Evolutionary conservation across 2,113 vertebrate genomes (phyloP), one percentile per base, ranked within the genome.

Genomic region (Orycteropus afer): DNA sequence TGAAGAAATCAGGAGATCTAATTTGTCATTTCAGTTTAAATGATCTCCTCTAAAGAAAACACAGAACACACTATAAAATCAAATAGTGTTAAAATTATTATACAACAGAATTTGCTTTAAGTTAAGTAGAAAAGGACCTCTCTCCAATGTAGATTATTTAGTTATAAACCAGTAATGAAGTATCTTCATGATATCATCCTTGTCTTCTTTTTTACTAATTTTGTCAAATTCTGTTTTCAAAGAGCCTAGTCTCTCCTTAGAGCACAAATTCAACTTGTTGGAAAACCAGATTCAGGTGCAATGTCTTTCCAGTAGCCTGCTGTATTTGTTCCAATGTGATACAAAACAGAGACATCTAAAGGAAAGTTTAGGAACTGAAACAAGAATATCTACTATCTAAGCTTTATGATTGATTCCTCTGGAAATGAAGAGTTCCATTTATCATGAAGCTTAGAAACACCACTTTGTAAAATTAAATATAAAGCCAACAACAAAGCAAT

Each of bases 171-270:
- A 84, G 37, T 71, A 76, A 73, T 80, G 53, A 90, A 3, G 0
- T 67, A 83, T 92, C 91, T 29, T 0, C 1, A 29, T 95, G 92
- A 65, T 80, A 79, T 32, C 86, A 93, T 90, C 76, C 77, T 6
- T 53, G 93, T 77, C 97, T 93, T 97, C 96, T 95, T 92, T 92
- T 96, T 95, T 76, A 97, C 96, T 97, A 92, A 86, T 92, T 97
- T 96, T 93, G 81, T 95, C 77, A 34, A 73, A 51, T 57, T 40
- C 37, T 86, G 0, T 96, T 97, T 97, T 94, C 77, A 90, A 34
- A 89, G 42, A 83, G n/a, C 34, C 34, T 93, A 83, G 14, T 88
- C 96, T 12, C 0, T 95, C 83, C 95, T 94, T 82, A 34, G 89
- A 97, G 94, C 73, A 80, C 71, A 96, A 59, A 76, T 92, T 55